Conservation (phyloP, 2,113 vertebrate genomes). For the Crotalus helleri region DNA sequence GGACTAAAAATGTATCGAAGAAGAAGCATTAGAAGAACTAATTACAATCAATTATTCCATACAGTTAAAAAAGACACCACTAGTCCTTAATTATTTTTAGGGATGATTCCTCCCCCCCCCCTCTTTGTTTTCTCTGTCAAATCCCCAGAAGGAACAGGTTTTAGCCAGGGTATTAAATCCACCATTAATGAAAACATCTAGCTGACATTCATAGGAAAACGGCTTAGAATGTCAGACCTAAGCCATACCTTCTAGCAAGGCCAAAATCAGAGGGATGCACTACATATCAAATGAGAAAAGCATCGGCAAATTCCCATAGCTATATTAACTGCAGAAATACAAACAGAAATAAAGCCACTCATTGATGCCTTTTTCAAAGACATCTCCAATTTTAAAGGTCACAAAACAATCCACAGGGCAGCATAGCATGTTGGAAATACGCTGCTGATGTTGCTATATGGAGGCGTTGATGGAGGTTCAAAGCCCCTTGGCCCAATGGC, state of each 20-base stretch:
- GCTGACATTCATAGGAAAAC: not conserved
- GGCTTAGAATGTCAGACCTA: not conserved
- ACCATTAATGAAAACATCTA: not conserved
- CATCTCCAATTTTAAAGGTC: not conserved
- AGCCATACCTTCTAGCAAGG: not conserved
- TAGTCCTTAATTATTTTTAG: conserved; percentile 7
- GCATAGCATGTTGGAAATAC: not conserved
- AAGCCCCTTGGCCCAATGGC: not conserved
- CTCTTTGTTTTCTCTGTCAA: not conserved
- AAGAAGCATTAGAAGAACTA: conserved; percentile 3
- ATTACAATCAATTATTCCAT: conserved; percentile 15
- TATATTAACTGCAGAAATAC: not conserved
- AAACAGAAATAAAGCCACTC: not conserved
- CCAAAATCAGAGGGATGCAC: not conserved
- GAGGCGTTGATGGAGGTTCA: not conserved
- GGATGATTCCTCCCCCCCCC: no score
- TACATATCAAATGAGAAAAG: not conserved
- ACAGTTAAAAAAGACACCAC: not conserved
- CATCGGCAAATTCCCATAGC: not conserved
- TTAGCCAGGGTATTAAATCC: not conserved
- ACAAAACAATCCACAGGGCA: not conserved
- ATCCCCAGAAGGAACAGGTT: not conserved
- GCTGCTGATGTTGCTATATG: not conserved
- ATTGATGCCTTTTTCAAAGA: not conserved
- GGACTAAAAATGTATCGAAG: not conserved